Conservation (phyloP, 2,113 vertebrate genomes). For the Recurvirostra avosetta region DNA sequence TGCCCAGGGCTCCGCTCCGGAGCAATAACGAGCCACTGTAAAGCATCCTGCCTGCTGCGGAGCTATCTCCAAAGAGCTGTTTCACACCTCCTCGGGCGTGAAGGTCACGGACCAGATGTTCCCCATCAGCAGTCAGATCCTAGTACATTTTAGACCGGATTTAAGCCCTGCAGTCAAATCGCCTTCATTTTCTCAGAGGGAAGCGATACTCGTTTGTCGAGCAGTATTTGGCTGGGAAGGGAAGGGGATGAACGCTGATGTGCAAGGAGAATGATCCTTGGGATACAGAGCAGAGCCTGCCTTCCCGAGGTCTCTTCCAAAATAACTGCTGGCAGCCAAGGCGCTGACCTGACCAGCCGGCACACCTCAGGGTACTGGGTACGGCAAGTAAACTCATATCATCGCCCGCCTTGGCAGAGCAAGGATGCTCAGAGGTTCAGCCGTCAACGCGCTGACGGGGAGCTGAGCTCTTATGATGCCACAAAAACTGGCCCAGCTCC, state of each 20-base stretch:
- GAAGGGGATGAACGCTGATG: not conserved
- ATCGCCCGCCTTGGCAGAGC: not conserved
- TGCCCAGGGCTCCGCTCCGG: not conserved
- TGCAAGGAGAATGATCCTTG: fast-evolving
- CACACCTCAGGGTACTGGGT: not conserved
- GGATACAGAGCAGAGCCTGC: not conserved
- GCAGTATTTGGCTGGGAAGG: not conserved
- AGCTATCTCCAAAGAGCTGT: not conserved
- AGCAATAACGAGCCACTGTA: not conserved
- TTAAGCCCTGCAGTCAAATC: not conserved
- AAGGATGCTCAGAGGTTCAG: not conserved
- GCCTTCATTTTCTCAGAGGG: not conserved
- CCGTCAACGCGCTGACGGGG: fast-evolving
- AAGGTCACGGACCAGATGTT: slow-evolving; percentile 27
- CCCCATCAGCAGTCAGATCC: not conserved
- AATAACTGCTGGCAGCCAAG: not conserved
- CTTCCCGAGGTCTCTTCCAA: not conserved
- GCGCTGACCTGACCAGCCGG: fast-evolving
- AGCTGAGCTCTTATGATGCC: fast-evolving
- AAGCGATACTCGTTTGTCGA: fast-evolving
- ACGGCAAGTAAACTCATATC: fast-evolving
- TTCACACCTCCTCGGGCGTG: not conserved
- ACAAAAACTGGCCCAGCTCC: not conserved
- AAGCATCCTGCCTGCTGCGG: not conserved
- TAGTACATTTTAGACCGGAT: not conserved